Percentiles rank a stretch among this genome's conserved stretches.
Conservation (phyloP, 2,797 vertebrate species). For the Euthynnus affinis region DNA sequence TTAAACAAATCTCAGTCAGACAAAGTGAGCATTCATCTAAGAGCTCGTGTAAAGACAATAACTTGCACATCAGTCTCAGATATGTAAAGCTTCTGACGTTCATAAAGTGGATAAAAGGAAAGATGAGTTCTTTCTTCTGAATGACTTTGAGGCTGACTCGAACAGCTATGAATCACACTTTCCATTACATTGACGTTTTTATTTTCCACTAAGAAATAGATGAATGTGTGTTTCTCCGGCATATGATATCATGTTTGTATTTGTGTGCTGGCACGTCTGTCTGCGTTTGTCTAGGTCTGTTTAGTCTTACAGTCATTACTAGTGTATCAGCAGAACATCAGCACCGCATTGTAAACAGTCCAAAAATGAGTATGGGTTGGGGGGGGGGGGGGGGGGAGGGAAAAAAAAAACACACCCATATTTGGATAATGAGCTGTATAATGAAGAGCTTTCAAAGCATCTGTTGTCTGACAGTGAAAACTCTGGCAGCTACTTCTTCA, state of each 20-base stretch:
- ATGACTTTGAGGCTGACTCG: not conserved
- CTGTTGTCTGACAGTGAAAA: conserved; percentile 8
- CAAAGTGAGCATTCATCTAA: not conserved
- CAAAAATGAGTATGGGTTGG: not conserved
- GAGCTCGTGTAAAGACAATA: not conserved
- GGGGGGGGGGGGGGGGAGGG: no score
- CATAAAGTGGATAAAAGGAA: conserved; percentile 8
- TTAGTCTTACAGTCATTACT: conserved; percentile 8
- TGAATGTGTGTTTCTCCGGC: not conserved
- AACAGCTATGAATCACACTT: conserved; percentile 10
- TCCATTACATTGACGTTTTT: conserved; percentile 35
- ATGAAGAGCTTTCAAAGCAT: conserved; percentile 1
- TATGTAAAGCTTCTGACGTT: not conserved
- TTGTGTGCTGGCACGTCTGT: conserved; percentile 3
- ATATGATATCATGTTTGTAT: conserved; percentile 5
- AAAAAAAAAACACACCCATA: not conserved
- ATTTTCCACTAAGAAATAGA: conserved; percentile 23
- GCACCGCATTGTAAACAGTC: conserved; percentile 2
- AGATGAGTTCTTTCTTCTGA: conserved; percentile 21
- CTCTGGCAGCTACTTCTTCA: not conserved
- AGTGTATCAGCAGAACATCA: conserved; percentile 12
- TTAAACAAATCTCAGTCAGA: not conserved
- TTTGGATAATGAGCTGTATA: conserved; percentile 31
- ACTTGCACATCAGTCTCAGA: not conserved
- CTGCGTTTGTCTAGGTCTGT: conserved; percentile 20